Evolutionary conservation across 1,140 invertebrate genomes (phyloP).

Genomic region (Paramacrobiotus metropolitanus): DNA sequence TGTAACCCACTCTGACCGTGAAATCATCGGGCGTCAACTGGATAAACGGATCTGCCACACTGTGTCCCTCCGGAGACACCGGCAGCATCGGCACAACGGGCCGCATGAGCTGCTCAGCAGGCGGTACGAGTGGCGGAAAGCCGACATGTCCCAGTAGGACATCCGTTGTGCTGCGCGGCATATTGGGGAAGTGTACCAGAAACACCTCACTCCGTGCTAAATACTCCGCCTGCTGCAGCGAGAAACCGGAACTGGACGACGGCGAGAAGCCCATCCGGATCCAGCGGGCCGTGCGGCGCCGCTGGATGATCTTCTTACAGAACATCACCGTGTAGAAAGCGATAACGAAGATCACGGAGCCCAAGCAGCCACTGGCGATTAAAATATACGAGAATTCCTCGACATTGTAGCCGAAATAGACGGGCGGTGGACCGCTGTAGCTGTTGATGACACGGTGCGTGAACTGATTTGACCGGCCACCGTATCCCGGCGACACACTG

Average conservation of each 20-base stretch:
- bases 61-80: background rate
- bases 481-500: too few relatives aligned
- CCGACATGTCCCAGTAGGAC: background rate
- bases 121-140: background rate
- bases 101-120: too few relatives aligned
- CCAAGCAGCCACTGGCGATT: background rate
- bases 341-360: background rate
- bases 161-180: background rate
- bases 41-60: background rate
- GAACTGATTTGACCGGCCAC: background rate
- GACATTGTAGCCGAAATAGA: slow-evolving; percentile 2
- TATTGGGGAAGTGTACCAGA: background rate
- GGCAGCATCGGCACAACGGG: too few relatives aligned
- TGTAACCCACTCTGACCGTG: background rate
- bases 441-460: background rate
- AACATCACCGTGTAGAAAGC: background rate
- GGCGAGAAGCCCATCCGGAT: background rate
- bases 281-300: background rate
- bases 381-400: slow-evolving; percentile 1
- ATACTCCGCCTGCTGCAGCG: background rate
- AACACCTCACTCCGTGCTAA: background rate
- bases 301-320: background rate
- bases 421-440: background rate
- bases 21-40: background rate
- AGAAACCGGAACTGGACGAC: background rate